A percentile compares a stretch with the other conserved stretches of the same genome.
These are phyloP conservation scores for Metopolophium dirhodum DNA, from an alignment of 1,140 invertebrate species.

Conservation along the genomic window DNA sequence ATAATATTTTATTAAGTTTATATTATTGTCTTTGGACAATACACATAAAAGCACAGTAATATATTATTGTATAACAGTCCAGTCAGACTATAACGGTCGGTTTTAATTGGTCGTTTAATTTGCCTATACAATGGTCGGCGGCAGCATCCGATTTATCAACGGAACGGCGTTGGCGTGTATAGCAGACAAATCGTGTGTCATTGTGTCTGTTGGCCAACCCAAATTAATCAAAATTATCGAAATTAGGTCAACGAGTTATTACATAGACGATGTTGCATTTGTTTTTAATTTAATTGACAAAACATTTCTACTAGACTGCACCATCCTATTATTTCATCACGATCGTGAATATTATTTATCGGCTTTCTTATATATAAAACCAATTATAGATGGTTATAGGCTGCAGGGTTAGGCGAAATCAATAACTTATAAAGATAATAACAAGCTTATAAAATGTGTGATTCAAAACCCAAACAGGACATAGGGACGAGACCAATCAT, in stretches of 20 bases:
- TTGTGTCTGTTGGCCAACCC: not conserved
- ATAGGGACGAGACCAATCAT: not conserved
- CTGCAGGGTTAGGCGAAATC: not conserved
- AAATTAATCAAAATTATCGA: not conserved
- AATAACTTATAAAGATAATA: not conserved
- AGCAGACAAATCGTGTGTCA: not conserved
- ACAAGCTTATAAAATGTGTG: not conserved
- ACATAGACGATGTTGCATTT: not conserved
- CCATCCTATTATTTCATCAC: not conserved
- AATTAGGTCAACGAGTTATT: not conserved
- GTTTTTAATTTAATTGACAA: not conserved
- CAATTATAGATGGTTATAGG: not conserved
- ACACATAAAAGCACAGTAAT: not conserved
- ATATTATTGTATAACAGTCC: not conserved
- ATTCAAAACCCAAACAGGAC: not conserved
- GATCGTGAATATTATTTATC: not conserved
- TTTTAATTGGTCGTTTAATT: slow-evolving; percentile 23
- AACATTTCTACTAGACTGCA: not conserved
- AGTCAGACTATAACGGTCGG: not conserved
- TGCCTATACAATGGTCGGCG: not conserved
- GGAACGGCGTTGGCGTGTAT: not conserved
- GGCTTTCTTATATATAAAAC: not conserved
- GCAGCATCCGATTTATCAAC: slow-evolving; percentile 14
- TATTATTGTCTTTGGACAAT: not conserved
- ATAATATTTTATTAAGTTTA: not conserved